A percentile compares a stretch with the other conserved stretches of the same genome.
Evolutionary conservation across 2,888 invertebrate genomes (phyloP).

Genomic region (Trichopria drosophilae): DNA sequence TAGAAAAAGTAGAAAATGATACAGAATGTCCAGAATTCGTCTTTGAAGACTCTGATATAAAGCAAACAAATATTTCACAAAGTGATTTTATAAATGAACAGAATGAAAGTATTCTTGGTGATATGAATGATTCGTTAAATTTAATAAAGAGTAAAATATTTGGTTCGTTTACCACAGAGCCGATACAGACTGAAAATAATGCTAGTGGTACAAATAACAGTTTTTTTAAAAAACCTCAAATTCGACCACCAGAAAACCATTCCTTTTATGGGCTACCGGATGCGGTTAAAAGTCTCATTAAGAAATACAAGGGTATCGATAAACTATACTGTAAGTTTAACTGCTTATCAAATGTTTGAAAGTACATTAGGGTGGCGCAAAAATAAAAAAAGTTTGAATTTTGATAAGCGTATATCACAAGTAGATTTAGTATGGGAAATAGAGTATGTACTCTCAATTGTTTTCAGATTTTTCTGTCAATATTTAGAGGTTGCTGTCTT

Average conservation of each 20-base stretch:
- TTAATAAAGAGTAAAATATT: conserved; percentile 26
- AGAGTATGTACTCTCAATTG: too few species aligned
- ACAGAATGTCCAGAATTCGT: too few species aligned
- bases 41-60: too few species aligned
- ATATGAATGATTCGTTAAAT: conserved; percentile 20
- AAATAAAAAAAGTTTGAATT: too few species aligned
- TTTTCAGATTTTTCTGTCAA: too few species aligned
- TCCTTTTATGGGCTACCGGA: conserved; percentile 80
- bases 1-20: too few species aligned
- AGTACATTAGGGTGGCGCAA: not conserved
- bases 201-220: not conserved
- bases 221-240: too few species aligned
- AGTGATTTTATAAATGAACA: too few species aligned
- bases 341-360: not conserved
- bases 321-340: conserved; percentile 68
- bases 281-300: conserved; percentile 71
- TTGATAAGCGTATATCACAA: too few species aligned
- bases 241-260: conserved; percentile 12
- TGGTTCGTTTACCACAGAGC: not conserved
- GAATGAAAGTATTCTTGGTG: conserved; percentile 9
- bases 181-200: conserved; percentile 14
- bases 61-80: too few species aligned
- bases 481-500: too few species aligned
- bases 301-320: conserved; percentile 75
- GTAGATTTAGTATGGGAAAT: too few species aligned